phyloP scores from a whole-genome alignment of 2,797 vertebrate genomes.

The Acanthornis magna region DNA sequence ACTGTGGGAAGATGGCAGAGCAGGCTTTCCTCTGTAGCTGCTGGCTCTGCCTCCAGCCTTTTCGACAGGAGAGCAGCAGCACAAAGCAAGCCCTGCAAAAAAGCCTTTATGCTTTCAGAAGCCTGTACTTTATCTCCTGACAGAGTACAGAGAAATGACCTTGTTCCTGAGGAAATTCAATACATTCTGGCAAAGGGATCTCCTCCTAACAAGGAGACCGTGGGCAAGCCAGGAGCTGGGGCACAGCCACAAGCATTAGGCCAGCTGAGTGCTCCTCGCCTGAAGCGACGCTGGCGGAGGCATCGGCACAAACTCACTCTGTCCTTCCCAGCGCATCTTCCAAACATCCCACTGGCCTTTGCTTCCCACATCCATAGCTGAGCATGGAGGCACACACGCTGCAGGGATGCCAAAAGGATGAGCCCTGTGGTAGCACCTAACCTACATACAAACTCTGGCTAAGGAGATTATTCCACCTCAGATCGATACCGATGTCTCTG shows the following conservation, averaged over 20 bases:
- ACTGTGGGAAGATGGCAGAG: background rate
- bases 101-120: background rate
- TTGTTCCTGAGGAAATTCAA: background rate
- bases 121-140: background rate
- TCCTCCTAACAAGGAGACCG: background rate
- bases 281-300: background rate
- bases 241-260: background rate
- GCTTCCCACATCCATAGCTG: background rate
- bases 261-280: fast-evolving
- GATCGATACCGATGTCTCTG: fast-evolving
- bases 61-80: background rate
- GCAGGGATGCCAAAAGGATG: background rate
- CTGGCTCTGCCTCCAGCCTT: background rate
- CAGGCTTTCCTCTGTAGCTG: background rate
- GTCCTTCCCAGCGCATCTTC: fast-evolving
- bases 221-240: background rate
- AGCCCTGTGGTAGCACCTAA: background rate
- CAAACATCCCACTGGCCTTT: fast-evolving
- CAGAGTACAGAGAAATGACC: background rate
- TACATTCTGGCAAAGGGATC: background rate
- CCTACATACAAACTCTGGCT: background rate
- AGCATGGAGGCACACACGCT: background rate
- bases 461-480: background rate
- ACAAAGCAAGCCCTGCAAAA: background rate
- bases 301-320: background rate